phyloP scores from a whole-genome alignment of 1,140 invertebrate species.

The Thaumetopoea pityocampa region DNA sequence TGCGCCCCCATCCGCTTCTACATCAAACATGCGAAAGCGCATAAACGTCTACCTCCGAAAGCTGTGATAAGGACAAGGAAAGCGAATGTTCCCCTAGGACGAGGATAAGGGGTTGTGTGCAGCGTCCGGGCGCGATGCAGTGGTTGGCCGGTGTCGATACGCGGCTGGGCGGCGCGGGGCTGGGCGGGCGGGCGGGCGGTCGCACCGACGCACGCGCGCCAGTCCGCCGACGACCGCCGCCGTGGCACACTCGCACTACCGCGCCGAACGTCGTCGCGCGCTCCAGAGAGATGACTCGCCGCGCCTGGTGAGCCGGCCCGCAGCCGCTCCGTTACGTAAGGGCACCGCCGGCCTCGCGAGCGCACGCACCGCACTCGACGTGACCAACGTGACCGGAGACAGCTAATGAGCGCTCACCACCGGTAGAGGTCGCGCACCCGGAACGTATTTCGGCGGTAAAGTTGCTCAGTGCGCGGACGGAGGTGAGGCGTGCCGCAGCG shows the following conservation, averaged over 20 bases:
- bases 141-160: conserved; percentile 63
- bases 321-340: conserved; percentile 62
- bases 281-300: conserved; percentile 46
- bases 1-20: neutral
- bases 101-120: conserved; percentile 32
- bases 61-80: conserved; percentile 37
- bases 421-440: conserved; percentile 28
- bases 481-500: conserved; percentile 25
- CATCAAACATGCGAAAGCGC: conserved; percentile 23
- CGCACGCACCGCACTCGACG: conserved; percentile 18
- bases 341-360: conserved; percentile 20
- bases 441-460: conserved; percentile 22
- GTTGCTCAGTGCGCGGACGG: conserved; percentile 29
- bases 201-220: conserved; percentile 36
- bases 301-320: conserved; percentile 54
- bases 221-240: conserved; percentile 47
- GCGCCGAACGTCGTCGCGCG: conserved; percentile 43
- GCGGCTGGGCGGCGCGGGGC: conserved; percentile 39
- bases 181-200: conserved; percentile 27
- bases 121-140: conserved; percentile 40
- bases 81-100: conserved; percentile 40
- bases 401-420: conserved; percentile 11
- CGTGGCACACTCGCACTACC: conserved; percentile 38
- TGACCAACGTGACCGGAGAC: conserved; percentile 19
- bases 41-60: conserved; percentile 26